These are phyloP conservation scores for Amphiprion percula DNA, from an alignment of 2,113 vertebrate genomes.

Conservation along the genomic window DNA sequence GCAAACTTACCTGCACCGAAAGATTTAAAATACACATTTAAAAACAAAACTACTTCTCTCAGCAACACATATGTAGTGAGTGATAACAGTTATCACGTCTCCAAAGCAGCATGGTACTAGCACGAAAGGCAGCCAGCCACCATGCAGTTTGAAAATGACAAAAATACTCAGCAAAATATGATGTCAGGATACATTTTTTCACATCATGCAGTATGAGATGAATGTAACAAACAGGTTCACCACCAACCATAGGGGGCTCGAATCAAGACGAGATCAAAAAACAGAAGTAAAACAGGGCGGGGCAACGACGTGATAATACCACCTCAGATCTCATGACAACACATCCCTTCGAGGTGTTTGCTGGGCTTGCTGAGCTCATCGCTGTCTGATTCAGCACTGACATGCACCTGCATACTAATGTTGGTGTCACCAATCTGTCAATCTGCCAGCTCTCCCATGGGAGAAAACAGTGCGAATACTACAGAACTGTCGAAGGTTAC, in stretches of 20 bases:
- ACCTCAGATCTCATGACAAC: conserved; percentile 75
- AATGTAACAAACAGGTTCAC: conserved; percentile 83
- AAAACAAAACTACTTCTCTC: conserved; percentile 32
- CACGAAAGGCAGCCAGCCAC: conserved; percentile 58
- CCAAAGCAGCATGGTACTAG: conserved; percentile 61
- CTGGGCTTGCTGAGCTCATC: conserved; percentile 65
- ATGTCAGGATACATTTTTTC: conserved; percentile 59
- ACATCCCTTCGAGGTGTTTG: conserved; percentile 71
- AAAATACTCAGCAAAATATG: conserved; percentile 63
- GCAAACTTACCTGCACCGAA: conserved; percentile 64
- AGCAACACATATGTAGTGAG: conserved; percentile 27
- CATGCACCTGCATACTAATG: conserved; percentile 75
- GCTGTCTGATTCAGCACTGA: conserved; percentile 70
- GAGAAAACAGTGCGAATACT: conserved; percentile 51
- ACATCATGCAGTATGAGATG: conserved; percentile 89
- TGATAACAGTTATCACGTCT: conserved; percentile 54
- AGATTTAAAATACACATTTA: conserved; percentile 16
- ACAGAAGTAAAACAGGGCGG: conserved; percentile 39
- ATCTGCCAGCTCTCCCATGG: conserved; percentile 57
- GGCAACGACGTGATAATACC: conserved; percentile 52
- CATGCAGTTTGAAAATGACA: conserved; percentile 77
- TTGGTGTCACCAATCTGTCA: conserved; percentile 79
- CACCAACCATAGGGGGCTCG: conserved; percentile 76
- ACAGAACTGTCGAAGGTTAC: conserved; percentile 52
- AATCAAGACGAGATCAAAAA: conserved; percentile 47